Evolutionary conservation across 2,113 vertebrate genomes (phyloP).

Genomic region (Solea senegalensis): DNA sequence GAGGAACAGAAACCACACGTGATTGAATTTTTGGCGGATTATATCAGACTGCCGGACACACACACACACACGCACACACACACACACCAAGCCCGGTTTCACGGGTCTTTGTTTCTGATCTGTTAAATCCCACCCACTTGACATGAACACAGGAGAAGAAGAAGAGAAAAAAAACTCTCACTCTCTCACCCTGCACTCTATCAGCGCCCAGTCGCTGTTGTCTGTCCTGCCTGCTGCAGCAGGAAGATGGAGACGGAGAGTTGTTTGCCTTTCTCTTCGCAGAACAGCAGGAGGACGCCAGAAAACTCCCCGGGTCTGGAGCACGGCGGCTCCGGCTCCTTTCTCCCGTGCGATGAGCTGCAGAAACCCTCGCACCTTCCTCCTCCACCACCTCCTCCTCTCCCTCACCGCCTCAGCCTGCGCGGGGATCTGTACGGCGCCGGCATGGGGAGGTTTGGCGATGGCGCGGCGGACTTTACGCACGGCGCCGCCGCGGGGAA

Average conservation of each 20-base stretch:
- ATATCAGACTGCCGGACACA: constrained; percentile 71
- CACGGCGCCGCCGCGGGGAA: constrained; percentile 66
- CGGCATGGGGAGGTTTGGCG: constrained; percentile 71
- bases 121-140: constrained; percentile 84
- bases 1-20: constrained; percentile 71
- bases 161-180: constrained; percentile 63
- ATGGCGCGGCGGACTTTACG: constrained; percentile 73
- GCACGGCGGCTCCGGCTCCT: constrained; percentile 70
- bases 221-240: constrained; percentile 58
- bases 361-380: constrained; percentile 76
- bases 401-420: constrained; percentile 75
- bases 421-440: constrained; percentile 75
- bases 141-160: constrained; percentile 67
- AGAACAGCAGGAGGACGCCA: constrained; percentile 75
- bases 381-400: constrained; percentile 49
- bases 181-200: constrained; percentile 58
- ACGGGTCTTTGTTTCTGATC: constrained; percentile 83
- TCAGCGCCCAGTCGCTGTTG: constrained; percentile 68
- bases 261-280: constrained; percentile 83
- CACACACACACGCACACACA: not conserved
- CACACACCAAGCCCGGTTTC: constrained; percentile 58
- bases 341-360: constrained; percentile 74
- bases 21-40: constrained; percentile 81
- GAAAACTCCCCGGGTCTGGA: constrained; percentile 75
- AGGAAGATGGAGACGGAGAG: constrained; percentile 84